phyloP scores from a whole-genome alignment of 1,140 invertebrate species.

The Cardiocondyla obscurior region DNA sequence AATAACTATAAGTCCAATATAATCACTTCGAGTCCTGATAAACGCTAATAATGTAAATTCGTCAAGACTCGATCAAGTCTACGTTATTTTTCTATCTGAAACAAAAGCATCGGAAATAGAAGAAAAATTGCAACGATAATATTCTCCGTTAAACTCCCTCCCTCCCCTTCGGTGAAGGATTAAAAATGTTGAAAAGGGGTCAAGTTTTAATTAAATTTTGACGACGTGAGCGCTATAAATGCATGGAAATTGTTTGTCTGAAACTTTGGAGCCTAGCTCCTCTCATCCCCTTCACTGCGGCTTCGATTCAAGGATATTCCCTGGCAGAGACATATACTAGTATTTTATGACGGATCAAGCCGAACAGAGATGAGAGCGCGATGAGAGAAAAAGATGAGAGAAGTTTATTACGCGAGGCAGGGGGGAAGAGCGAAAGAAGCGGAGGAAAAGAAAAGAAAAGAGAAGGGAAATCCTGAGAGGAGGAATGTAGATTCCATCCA shows the following conservation, averaged over 20 bases:
- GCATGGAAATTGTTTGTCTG: conserved; percentile 13
- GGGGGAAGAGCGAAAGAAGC: not conserved
- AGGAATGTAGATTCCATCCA: conserved; percentile 68
- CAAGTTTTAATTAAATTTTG: conserved; percentile 30
- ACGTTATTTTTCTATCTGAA: not conserved
- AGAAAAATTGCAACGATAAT: not conserved
- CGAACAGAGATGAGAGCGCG: not conserved
- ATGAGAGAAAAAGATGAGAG: not conserved
- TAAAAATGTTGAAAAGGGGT: conserved; percentile 2
- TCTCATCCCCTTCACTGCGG: not conserved
- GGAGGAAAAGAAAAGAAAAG: conserved; percentile 35
- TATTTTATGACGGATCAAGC: conserved; percentile 33
- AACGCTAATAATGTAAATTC: not conserved
- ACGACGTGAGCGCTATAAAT: not conserved
- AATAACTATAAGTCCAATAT: not conserved
- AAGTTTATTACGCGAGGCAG: conserved; percentile 26
- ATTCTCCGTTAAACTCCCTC: not conserved
- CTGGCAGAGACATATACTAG: conserved; percentile 18
- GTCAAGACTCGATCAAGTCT: not conserved
- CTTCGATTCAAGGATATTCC: conserved; percentile 34
- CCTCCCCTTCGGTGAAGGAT: not conserved
- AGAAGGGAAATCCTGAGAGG: conserved; percentile 5
- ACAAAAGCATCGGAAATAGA: not conserved
- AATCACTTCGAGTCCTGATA: too few species aligned
- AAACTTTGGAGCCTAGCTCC: not conserved